phyloP scores from a whole-genome alignment of 2,888 invertebrate genomes.

The Axea sp. region DNA sequence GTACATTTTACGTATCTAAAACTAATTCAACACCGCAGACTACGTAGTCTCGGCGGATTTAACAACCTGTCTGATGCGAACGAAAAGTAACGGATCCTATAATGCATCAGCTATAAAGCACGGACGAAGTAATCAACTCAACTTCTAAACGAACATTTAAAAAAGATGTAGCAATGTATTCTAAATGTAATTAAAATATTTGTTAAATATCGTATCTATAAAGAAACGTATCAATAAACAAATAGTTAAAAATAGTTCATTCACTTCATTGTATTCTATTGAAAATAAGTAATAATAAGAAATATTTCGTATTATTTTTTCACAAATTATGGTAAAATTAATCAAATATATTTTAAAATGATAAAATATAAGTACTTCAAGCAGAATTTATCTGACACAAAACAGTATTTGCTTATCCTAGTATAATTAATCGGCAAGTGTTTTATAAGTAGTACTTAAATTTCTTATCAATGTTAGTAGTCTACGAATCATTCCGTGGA shows the following conservation, averaged over 20 bases:
- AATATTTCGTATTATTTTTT: too few species aligned
- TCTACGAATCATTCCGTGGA: too few species aligned
- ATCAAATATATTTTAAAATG: too few species aligned
- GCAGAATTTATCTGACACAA: too few species aligned
- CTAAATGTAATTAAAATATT: constrained; percentile 3
- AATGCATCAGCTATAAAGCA: constrained; percentile 49
- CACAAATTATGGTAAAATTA: too few species aligned
- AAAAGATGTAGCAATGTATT: constrained; percentile 28
- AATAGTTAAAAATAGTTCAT: background rate
- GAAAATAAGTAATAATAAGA: too few species aligned
- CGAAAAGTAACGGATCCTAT: constrained; percentile 57
- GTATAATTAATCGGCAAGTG: too few species aligned
- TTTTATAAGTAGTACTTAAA: too few species aligned
- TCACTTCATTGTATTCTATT: too few species aligned
- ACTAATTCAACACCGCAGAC: constrained; percentile 49
- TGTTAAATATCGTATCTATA: background rate
- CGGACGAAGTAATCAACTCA: constrained; percentile 45
- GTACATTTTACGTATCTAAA: constrained; percentile 47
- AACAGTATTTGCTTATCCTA: too few species aligned
- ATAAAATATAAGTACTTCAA: too few species aligned
- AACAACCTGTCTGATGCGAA: constrained; percentile 54
- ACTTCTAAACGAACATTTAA: constrained; percentile 21
- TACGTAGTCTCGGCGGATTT: constrained; percentile 48
- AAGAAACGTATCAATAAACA: background rate
- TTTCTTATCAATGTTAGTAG: too few species aligned